Evolutionary conservation across 2,888 invertebrate genomes (phyloP), one percentile per base, ranked within the genome.

Genomic region (Catocala fraxini): DNA sequence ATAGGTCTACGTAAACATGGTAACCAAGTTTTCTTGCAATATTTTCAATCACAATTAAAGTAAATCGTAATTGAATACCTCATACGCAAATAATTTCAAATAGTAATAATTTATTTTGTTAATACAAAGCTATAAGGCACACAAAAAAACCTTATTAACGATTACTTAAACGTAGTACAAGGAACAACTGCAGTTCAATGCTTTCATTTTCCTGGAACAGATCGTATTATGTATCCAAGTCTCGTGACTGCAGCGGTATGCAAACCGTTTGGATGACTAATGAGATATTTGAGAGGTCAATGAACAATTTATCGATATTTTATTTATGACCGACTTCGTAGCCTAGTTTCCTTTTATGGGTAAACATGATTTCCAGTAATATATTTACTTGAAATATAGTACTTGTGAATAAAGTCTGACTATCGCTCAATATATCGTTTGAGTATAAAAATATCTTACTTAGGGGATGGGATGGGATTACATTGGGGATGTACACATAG

Each of bases 221-320:
- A 5, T 10, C 13, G 15, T 46, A 39, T 51, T 58, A 52, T 7
- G 35, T 13, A 52, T 10, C 6, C 46, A 52, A 46, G 33, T 52
- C 51, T 41, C 52, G 33, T 25, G 25, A 51, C 6, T 51, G 25
- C 4, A 52, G 9, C 12, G 10, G 51, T 41, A 51, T 46, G 39
- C 39, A 35, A 57, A 51, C 35, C 4, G 41, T 41, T 46, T 39
- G 41, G 39, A 49, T 56, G 33, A 56, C 41, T 56, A 58, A 48
- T 53, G 41, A 41, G 6, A 25, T 33, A 47, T 41, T 59, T 33
- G 3, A 53, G 46, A 59, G 48, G 53, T 48, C 53, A 43, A 53
- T 59, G 47, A 35, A 47, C 46, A 43, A 33, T 42, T 15, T 25
- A 48, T 43, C n/a, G 47, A 53, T 6, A 43, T 47, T 42, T 13